These are phyloP conservation scores for cat (Felis catus) DNA, from an alignment of 2,113 vertebrate species.

Conservation along the genomic window DNA sequence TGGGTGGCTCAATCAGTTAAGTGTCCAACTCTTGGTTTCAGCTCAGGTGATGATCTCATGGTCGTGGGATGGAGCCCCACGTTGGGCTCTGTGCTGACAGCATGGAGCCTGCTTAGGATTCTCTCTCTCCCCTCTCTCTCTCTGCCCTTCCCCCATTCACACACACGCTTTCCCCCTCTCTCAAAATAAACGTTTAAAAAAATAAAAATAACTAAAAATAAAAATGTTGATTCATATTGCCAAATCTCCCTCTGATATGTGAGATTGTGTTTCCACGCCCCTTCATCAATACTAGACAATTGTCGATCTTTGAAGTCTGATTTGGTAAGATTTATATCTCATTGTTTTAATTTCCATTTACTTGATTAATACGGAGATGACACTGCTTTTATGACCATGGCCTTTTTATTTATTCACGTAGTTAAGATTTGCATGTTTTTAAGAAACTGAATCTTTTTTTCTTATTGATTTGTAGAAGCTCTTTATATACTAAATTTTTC, in stretches of 20 bases:
- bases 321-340: neutral
- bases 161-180: too few relatives aligned
- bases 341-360: conserved; percentile 9
- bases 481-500: neutral
- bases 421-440: neutral
- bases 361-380: neutral
- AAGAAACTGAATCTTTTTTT: neutral
- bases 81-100: too few relatives aligned
- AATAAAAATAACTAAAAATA: too few relatives aligned
- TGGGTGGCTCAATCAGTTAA: too few relatives aligned
- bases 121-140: too few relatives aligned
- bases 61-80: too few relatives aligned
- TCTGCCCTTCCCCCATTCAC: too few relatives aligned
- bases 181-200: too few relatives aligned
- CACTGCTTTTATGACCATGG: neutral
- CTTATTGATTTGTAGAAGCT: neutral
- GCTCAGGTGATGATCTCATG: too few relatives aligned
- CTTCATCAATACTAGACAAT: neutral
- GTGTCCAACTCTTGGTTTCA: too few relatives aligned
- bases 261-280: neutral
- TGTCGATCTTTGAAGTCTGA: conserved; percentile 25
- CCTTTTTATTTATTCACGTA: neutral
- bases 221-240: neutral
- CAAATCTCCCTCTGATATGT: neutral
- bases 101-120: too few relatives aligned